Evolutionary conservation across 2,113 vertebrate species (phyloP).

Genomic region (Urocynchramus pylzowi): DNA sequence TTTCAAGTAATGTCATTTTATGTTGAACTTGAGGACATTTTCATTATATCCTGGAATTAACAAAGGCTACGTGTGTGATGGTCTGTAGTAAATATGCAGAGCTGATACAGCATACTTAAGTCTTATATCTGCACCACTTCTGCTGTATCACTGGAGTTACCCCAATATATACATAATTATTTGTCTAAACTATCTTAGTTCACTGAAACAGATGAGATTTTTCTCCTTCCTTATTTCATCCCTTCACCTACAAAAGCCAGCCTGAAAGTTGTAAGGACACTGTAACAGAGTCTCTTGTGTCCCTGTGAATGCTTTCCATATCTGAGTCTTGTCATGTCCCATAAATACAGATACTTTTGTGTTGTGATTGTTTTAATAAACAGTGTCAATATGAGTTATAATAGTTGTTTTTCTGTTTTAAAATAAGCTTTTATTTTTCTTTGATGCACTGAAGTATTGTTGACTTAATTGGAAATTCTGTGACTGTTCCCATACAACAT

Average conservation of each 20-base stretch:
- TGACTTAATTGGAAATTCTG: slow-evolving; percentile 12
- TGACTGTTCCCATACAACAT: neutral
- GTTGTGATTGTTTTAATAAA: neutral
- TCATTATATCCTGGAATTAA: neutral
- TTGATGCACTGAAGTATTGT: neutral
- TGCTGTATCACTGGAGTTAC: neutral
- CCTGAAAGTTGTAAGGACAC: neutral
- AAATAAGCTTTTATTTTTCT: neutral
- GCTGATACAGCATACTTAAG: neutral
- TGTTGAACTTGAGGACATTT: neutral
- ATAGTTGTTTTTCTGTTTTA: neutral
- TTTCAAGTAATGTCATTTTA: neutral
- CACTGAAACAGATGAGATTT: neutral
- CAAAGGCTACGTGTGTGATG: accelerated
- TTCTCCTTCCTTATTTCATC: neutral
- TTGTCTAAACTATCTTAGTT: neutral
- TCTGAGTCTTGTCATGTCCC: neutral
- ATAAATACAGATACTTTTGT: neutral
- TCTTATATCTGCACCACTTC: neutral
- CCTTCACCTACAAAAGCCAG: neutral
- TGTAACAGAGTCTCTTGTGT: neutral
- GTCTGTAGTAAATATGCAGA: neutral
- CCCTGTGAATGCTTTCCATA: neutral
- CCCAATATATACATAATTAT: neutral
- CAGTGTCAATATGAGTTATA: neutral